Percentiles rank a stretch among this genome's conserved stretches.
Conservation (phyloP, 2,113 vertebrate species). For the Meles meles region DNA sequence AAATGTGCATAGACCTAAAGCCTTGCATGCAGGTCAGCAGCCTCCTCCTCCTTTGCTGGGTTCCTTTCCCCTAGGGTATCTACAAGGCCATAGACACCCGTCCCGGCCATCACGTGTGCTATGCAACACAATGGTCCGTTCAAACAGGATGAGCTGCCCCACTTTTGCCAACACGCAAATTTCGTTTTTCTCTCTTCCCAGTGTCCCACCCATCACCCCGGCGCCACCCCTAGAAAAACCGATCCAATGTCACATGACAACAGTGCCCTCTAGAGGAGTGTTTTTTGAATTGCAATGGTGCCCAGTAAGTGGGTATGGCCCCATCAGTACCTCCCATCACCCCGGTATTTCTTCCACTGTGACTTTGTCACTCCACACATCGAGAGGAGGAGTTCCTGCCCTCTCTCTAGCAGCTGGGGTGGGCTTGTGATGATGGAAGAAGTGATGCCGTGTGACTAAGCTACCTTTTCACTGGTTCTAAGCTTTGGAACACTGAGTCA, state of each 20-base stretch:
- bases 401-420: neutral
- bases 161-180: neutral
- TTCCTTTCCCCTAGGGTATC: neutral
- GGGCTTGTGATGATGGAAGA: neutral
- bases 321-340: neutral
- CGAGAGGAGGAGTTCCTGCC: neutral
- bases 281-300: neutral
- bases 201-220: neutral
- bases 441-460: neutral
- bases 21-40: neutral
- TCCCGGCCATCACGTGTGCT: neutral
- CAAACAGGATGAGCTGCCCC: neutral
- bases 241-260: neutral
- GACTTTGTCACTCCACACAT: neutral
- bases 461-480: neutral
- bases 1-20: neutral
- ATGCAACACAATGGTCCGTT: neutral
- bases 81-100: neutral
- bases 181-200: conserved; percentile 6
- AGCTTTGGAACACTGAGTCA: neutral
- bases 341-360: neutral
- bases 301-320: neutral
- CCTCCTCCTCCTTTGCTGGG: neutral
- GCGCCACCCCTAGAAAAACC: neutral
- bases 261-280: conserved; percentile 33